Base-by-base conservation (phyloP, 2,113 vertebrate genomes). In the Chionomys nivalis region DNA sequence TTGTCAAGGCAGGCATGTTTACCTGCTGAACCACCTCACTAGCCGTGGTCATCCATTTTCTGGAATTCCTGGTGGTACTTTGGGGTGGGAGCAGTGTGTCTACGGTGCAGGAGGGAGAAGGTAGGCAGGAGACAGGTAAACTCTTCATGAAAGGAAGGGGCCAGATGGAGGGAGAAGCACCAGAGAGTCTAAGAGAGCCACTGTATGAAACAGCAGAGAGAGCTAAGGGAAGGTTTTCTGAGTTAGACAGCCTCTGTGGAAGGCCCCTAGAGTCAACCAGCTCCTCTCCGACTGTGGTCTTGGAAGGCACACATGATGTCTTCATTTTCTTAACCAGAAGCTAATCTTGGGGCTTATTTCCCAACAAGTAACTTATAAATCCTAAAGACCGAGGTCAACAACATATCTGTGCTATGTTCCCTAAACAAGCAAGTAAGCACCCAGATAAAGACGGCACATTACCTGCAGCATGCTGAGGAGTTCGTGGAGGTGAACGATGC, bases 401-500 rank as follows among this genome's bases (percentile, higher is more conserved):
- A 11, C 44, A 12, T 5, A n/a, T 33, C 8, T 33, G 36, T 12
- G 39, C 11, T 0, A 1, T 1, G 61, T 65, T 49, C 63, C 70
- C 5, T 19, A 6, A n/a, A 19, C 19, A 21, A 58, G 58, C 58
- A 44, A 33, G 26, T 3, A 49, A 65, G 31, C 2, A 23, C 87
- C 49, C 28, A 55, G 47, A 21, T 2, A 1, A 28, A 23, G 78
- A 13, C 3, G 39, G 23, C 24, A 52, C 73, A 87, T 76, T 98
- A 99, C 99, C 99, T 99, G 99, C 97, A 99, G 98, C 65, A 98
- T 98, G 97, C 98, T 99, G 94, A 99, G 99, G 96, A 99, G 99
- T 36, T 99, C 98, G 26, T 99, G 99, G 85, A 99, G 99, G 87
- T 98, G 99, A 94, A 99, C 98, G 78, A 99, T 99, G 75, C 99